A percentile compares a stretch with the other conserved stretches of the same genome.
Conservation (phyloP, 2,888 invertebrate genomes). For the Deroplatys truncata region DNA sequence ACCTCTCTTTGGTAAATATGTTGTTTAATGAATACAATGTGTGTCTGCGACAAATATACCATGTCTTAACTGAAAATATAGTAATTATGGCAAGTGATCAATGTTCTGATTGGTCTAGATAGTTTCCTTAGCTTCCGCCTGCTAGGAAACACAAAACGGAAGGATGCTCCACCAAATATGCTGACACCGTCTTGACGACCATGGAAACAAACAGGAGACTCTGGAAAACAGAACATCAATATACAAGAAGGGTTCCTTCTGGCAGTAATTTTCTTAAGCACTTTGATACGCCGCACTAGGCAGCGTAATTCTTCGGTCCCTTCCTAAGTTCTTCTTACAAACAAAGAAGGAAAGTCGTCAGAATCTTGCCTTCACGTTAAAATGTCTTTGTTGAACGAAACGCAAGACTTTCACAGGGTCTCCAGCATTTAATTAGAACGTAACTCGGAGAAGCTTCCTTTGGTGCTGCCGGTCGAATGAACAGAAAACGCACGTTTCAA, state of each 20-base stretch:
- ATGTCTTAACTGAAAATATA: no score
- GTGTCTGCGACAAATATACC: no score
- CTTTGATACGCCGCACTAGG: not conserved
- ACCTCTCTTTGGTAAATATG: no score
- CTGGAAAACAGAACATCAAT: not conserved
- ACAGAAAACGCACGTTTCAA: not conserved
- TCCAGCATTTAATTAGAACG: not conserved
- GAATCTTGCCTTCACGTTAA: not conserved
- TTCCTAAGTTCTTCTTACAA: not conserved
- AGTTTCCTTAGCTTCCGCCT: no score
- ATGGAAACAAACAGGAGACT: not conserved
- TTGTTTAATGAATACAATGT: no score
- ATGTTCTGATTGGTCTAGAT: no score
- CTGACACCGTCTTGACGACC: not conserved
- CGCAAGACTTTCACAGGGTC: not conserved
- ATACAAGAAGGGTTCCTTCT: not conserved
- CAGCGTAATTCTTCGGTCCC: not conserved
- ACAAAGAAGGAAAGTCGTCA: not conserved
- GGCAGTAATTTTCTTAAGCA: not conserved
- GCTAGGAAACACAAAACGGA: not conserved
- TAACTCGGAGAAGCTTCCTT: not conserved
- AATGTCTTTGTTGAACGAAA: not conserved
- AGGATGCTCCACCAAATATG: not conserved
- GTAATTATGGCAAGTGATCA: no score
- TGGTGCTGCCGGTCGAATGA: not conserved